A percentile compares a stretch with the other conserved stretches of the same genome.
phyloP scores from a whole-genome alignment of 2,113 vertebrate species.

The Benitochromis conjunctus region DNA sequence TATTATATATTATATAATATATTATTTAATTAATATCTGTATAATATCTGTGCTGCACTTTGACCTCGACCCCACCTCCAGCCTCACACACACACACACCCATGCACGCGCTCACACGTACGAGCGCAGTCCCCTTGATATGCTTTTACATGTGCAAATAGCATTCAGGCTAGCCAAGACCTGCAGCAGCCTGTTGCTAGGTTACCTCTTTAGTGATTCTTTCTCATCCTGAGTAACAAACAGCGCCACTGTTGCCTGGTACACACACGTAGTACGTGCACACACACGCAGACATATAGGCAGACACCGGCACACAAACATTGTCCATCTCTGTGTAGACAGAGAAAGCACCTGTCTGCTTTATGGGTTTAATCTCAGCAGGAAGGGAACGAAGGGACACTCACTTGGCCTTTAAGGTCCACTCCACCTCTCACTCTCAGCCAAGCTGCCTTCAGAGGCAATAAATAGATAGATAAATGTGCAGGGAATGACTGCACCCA shows the following conservation, averaged over 20 bases:
- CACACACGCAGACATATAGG: not conserved
- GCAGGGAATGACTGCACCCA: not conserved
- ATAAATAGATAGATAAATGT: constrained; percentile 14
- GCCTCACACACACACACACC: not conserved
- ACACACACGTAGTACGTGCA: not conserved
- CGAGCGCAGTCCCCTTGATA: constrained; percentile 4
- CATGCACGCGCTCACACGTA: not conserved
- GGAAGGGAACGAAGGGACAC: constrained; percentile 7
- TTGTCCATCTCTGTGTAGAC: constrained; percentile 30
- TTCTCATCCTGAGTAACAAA: constrained; percentile 69
- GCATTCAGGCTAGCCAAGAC: constrained; percentile 53
- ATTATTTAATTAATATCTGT: not conserved
- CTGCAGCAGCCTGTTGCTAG: constrained; percentile 76
- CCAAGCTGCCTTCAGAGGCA: not conserved
- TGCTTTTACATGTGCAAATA: constrained; percentile 67
- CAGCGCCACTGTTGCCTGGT: constrained; percentile 58
- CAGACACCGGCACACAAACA: constrained; percentile 10
- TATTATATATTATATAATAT: constrained; percentile 3
- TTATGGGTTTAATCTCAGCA: constrained; percentile 70
- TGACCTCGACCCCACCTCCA: not conserved
- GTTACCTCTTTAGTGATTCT: constrained; percentile 74
- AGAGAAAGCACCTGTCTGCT: constrained; percentile 41
- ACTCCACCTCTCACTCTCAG: not conserved
- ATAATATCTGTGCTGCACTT: not conserved
- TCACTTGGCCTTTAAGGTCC: constrained; percentile 30